These are phyloP conservation scores for Dreissena rostriformis DNA, from an alignment of 1,140 invertebrate genomes.

Conservation along the genomic window DNA sequence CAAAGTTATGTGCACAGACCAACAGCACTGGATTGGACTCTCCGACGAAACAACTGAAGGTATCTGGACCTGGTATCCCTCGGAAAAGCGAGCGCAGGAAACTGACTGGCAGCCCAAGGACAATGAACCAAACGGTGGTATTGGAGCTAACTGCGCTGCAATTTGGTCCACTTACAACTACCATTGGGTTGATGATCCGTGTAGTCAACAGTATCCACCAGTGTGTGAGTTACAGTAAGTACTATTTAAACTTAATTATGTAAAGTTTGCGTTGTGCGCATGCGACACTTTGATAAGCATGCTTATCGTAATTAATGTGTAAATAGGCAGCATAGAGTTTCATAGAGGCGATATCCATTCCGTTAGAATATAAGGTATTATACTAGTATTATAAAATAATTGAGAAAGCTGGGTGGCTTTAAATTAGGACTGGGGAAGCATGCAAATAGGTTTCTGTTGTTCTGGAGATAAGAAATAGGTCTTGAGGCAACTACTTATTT, in stretches of 20 bases:
- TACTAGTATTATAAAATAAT: no score
- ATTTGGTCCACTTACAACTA: not conserved
- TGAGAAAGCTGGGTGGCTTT: no score
- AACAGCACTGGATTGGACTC: slow-evolving; percentile 20
- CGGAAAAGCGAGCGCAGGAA: not conserved
- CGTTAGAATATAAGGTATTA: no score
- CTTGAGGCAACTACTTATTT: no score
- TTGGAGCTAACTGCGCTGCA: slow-evolving; percentile 9
- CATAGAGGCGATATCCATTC: no score
- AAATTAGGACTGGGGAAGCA: no score
- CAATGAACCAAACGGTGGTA: slow-evolving; percentile 9
- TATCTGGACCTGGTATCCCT: slow-evolving; percentile 22
- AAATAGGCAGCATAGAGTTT: no score
- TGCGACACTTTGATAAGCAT: no score
- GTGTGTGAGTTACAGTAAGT: slow-evolving; percentile 21
- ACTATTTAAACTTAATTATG: not conserved
- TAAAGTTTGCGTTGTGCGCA: no score
- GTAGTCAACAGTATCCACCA: not conserved
- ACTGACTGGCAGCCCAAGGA: slow-evolving; percentile 2
- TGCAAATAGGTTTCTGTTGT: no score
- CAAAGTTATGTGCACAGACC: not conserved
- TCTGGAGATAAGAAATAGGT: no score
- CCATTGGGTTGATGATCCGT: slow-evolving; percentile 13
- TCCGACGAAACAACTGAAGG: slow-evolving; percentile 34
- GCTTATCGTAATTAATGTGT: no score